Base-by-base conservation (phyloP, 2,113 vertebrate genomes). In the Cyprinodon variegatus region DNA sequence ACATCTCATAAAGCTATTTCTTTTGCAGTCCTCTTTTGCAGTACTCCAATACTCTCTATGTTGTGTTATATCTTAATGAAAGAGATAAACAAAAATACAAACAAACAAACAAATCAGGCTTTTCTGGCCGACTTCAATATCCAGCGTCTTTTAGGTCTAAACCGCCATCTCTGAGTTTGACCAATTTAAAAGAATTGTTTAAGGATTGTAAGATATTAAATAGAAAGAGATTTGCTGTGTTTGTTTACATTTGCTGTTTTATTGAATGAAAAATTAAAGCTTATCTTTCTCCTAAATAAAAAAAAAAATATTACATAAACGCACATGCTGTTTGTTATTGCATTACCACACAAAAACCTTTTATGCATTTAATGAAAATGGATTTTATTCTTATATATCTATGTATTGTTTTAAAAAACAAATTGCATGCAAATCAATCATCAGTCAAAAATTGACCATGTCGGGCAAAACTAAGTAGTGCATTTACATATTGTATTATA, bases 401-500 rank as follows among this genome's bases (percentile, higher is more conserved):
- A 29, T 29, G 29, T 29, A 29, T 29, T 29, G 29, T 29, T 29
- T 29, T 29, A 29, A 2, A 29, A 29, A 29, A 29, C 29, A 29
- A 29, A 29, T 29, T 29, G 29, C 6, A 0, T 57, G n/a, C 17
- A 57, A 57, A 57, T n/a, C 17, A 53, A 7, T 8, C 14, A 9
- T 53, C 29, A 13, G 20, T 53, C 14, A 53, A 20, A 53, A 57
- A n/a, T 8, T n/a, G 3, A 20, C 17, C 50, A 53, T 53, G 4
- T 53, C 15, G 15, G 20, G 50, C 14, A 10, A 15, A 57, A 57
- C 50, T 57, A 20, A n/a, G 15, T 57, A n/a, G 61, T 61, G 40
- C 41, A 68, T 68, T 22, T 70, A 36, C 46, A 50, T 74, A 39
- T 74, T 73, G 48, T 76, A 63, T 81, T 45, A 45, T 45, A 74